Base-by-base conservation (phyloP, 2,113 vertebrate genomes). In the Mola mola region DNA sequence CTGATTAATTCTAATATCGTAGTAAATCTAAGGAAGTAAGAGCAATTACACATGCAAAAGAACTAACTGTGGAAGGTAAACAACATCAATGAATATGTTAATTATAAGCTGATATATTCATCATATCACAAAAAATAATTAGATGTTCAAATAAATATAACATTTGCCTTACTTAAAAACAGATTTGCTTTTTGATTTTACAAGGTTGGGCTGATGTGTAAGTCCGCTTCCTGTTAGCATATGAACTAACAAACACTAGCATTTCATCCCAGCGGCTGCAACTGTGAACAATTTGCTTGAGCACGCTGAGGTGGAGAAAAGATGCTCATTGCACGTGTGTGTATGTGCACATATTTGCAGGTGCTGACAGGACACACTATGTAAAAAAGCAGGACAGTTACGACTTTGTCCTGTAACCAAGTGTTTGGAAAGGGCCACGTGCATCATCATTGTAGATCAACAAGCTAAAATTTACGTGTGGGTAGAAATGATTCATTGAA, bases 361-460 rank as follows among this genome's bases (percentile, higher is more conserved):
- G n/a, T n/a, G 26, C 16, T 28, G 26, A 36, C 12, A 4, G 28
- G 41, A 40, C 42, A 16, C 3, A 2, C 55, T 53, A 36, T 29
- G 38, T 36, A 78, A 88, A 83, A 68, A 65, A 79, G 64, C 53
- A 8, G 8, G 26, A 75, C 82, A 89, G 57, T 89, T 85, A 84
- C 65, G 66, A 74, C 68, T 56, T 29, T 60, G 77, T 78, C 66
- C 74, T 49, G 58, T 78, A 72, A 57, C 57, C 42, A 5, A 40
- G 64, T 8, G 3, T 66, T 71, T 61, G 41, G 69, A 58, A 28
- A 17, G 52, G 55, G 34, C 31, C 8, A 29, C 72, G 84, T 85
- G 76, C 40, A 86, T 90, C 86, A 88, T 78, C 72, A 52, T 16
- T 24, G 66, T 12, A 66, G 61, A 86, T 88, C 83, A 84, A 86